phyloP scores from a whole-genome alignment of 1,140 invertebrate genomes.

The Oncopodura yosiiana region DNA sequence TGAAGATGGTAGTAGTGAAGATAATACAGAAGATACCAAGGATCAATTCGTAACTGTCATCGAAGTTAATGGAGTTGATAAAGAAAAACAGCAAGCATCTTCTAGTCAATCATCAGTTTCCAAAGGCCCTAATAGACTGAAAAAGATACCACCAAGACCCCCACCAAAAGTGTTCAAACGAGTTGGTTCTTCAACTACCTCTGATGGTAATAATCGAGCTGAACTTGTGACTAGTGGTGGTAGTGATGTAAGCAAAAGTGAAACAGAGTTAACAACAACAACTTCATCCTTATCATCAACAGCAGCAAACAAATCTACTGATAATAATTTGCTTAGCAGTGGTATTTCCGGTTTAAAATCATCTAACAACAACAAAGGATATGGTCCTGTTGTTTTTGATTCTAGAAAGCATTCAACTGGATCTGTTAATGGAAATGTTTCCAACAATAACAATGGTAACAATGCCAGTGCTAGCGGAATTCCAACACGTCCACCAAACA shows the following conservation, averaged over 20 bases:
- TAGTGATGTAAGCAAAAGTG: neutral
- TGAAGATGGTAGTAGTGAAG: slow-evolving; percentile 18
- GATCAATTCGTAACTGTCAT: slow-evolving; percentile 75
- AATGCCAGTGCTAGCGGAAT: slow-evolving; percentile 10
- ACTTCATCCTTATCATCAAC: neutral
- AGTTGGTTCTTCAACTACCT: neutral
- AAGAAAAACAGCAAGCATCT: slow-evolving; percentile 10
- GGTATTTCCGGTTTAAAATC: neutral
- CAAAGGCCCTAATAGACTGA: slow-evolving; percentile 31
- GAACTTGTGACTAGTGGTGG: neutral
- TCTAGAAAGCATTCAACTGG: slow-evolving; percentile 18
- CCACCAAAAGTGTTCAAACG: slow-evolving; percentile 39
- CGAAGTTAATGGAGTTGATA: slow-evolving; percentile 56
- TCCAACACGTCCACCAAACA: neutral
- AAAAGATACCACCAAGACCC: slow-evolving; percentile 39
- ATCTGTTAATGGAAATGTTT: neutral
- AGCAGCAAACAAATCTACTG: neutral
- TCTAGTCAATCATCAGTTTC: slow-evolving; percentile 12
- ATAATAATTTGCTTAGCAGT: neutral
- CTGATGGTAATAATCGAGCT: neutral
- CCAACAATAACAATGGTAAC: slow-evolving; percentile 12
- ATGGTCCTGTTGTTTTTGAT: slow-evolving; percentile 31
- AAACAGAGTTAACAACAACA: neutral
- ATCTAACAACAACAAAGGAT: slow-evolving; percentile 2
- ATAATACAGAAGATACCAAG: slow-evolving; percentile 16